Conservation (phyloP, 53 echinoderm and acorn worm genomes). For the Zoroaster sp. region DNA sequence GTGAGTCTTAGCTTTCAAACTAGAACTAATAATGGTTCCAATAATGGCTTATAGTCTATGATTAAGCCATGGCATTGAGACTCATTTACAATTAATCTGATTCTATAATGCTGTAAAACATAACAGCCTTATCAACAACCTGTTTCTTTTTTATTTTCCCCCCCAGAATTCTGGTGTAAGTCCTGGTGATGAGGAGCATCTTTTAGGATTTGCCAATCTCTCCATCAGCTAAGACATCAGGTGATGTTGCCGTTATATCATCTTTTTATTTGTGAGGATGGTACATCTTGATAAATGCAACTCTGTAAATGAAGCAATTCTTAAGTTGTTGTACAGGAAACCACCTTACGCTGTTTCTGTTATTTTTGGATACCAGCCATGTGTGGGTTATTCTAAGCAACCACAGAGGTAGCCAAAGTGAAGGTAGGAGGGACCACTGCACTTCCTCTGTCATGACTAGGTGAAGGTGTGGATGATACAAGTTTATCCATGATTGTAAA, state of each 20-base stretch:
- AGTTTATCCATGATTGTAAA: too few relatives aligned
- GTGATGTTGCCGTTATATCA: not conserved
- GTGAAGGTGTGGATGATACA: too few relatives aligned
- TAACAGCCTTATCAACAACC: not conserved
- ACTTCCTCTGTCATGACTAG: too few relatives aligned
- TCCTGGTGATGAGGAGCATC: constrained; percentile 78
- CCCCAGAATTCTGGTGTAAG: constrained; percentile 24
- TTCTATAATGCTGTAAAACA: too few relatives aligned
- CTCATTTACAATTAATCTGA: not conserved
- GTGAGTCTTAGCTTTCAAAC: constrained; percentile 51
- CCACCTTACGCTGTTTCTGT: not conserved
- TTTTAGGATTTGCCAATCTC: constrained; percentile 93
- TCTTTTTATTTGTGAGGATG: not conserved
- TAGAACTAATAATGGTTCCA: not conserved
- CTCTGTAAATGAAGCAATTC: not conserved
- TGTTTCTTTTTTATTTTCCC: not conserved
- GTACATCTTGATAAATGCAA: not conserved
- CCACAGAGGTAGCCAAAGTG: too few relatives aligned
- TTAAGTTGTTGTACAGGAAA: not conserved
- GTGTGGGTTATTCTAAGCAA: too few relatives aligned
- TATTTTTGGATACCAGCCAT: not conserved
- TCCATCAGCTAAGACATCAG: constrained; percentile 62
- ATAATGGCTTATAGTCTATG: not conserved
- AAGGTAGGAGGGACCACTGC: too few relatives aligned
- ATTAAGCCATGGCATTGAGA: not conserved